phyloP scores from a whole-genome alignment of 2,797 vertebrate species.

The Psittacula echo region DNA sequence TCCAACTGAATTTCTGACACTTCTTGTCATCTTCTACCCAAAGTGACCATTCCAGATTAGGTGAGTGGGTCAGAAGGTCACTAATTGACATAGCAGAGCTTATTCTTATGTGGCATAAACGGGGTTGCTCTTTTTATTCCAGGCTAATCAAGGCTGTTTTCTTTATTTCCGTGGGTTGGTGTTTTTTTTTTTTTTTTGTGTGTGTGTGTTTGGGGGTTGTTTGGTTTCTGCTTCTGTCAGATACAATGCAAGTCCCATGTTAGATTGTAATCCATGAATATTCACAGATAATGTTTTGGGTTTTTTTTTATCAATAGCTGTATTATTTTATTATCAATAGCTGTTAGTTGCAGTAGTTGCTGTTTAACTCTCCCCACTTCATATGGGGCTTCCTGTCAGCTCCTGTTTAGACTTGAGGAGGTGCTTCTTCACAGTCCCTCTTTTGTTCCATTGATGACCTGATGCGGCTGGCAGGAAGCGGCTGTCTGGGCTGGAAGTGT shows the following conservation, averaged over 20 bases:
- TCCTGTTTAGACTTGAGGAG: not conserved
- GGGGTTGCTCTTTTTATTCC: not conserved
- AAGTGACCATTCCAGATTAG: not conserved
- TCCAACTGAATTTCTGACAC: not conserved
- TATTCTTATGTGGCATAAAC: not conserved
- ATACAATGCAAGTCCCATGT: rapidly evolving
- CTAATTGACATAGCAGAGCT: not conserved
- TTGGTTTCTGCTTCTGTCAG: not conserved
- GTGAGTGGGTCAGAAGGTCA: not conserved
- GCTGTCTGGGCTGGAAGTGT: slow-evolving; percentile 55
- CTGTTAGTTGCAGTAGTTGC: not conserved
- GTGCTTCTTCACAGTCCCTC: not conserved
- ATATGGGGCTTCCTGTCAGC: not conserved
- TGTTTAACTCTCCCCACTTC: not conserved
- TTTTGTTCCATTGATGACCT: slow-evolving; percentile 47
- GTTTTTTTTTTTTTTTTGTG: not conserved
- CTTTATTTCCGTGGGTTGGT: not conserved
- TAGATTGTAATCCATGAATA: not conserved
- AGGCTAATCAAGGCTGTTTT: not conserved
- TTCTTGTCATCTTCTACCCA: not conserved
- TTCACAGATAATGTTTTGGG: not conserved
- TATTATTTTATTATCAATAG: not conserved
- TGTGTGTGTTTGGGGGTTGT: not conserved
- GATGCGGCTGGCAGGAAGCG: slow-evolving; percentile 63
- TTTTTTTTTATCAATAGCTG: not conserved